Conservation (phyloP, 2,797 vertebrate genomes). For the Pampus argenteus region DNA sequence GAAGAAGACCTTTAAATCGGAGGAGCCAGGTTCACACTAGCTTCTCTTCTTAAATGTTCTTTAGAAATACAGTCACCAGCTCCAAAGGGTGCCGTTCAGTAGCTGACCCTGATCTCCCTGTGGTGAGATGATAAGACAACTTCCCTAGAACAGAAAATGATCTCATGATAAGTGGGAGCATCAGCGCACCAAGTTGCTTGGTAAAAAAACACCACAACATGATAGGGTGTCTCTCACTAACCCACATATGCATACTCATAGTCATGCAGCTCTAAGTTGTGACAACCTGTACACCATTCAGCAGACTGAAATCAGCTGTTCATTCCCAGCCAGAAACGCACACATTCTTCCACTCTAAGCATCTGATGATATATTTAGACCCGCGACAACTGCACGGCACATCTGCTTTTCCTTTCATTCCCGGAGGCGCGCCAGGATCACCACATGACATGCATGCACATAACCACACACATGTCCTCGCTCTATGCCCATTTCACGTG, state of each 20-base stretch:
- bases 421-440: constrained; percentile 39
- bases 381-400: constrained; percentile 84
- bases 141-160: not conserved
- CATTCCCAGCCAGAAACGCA: constrained; percentile 55
- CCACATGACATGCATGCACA: constrained; percentile 45
- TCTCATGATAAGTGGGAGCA: constrained; percentile 11
- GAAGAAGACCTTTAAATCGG: not conserved
- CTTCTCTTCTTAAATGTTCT: constrained; percentile 5
- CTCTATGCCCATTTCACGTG: constrained; percentile 27
- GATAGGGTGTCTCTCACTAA: not conserved
- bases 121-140: constrained; percentile 14
- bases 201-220: not conserved
- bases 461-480: constrained; percentile 20
- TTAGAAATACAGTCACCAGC: not conserved
- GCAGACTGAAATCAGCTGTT: constrained; percentile 71
- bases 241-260: not conserved
- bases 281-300: constrained; percentile 5
- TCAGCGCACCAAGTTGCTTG: constrained; percentile 18
- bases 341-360: constrained; percentile 61
- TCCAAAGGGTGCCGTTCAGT: not conserved
- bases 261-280: constrained; percentile 10
- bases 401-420: constrained; percentile 73
- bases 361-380: constrained; percentile 77
- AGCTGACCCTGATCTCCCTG: constrained; percentile 2
- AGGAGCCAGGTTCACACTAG: constrained; percentile 17